Percentiles rank a stretch among this genome's conserved stretches.
These are phyloP conservation scores for Trichonephila clavipes DNA, from an alignment of 1,140 invertebrate genomes.

Conservation along the genomic window DNA sequence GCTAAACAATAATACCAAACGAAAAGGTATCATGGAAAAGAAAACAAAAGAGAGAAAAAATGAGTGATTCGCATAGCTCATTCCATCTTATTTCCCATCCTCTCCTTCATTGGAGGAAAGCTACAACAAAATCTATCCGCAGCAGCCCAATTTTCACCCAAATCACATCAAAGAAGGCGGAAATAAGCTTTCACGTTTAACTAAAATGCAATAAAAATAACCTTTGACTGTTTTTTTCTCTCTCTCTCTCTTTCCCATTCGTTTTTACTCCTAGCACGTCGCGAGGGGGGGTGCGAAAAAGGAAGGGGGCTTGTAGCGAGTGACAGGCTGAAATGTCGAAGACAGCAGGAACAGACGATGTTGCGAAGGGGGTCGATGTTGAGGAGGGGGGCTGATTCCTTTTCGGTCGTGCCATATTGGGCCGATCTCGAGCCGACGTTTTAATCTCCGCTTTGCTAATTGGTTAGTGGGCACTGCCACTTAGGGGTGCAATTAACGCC, in stretches of 20 bases:
- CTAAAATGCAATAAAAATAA: slow-evolving; percentile 66
- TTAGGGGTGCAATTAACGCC: slow-evolving; percentile 73
- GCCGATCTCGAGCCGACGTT: slow-evolving; percentile 71
- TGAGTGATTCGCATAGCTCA: too few species aligned
- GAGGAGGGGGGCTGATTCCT: not conserved
- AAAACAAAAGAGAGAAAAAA: too few species aligned
- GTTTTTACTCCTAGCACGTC: not conserved
- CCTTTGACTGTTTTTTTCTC: slow-evolving; percentile 43
- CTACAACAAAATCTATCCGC: not conserved
- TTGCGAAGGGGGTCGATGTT: too few species aligned
- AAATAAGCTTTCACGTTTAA: slow-evolving; percentile 48
- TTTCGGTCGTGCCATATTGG: slow-evolving; percentile 74
- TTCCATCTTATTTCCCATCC: not conserved
- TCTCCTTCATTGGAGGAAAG: not conserved
- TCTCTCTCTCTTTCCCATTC: not conserved
- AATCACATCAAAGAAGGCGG: slow-evolving; percentile 34
- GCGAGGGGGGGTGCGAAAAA: not conserved
- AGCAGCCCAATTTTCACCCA: slow-evolving; percentile 44
- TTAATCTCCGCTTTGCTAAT: slow-evolving; percentile 76
- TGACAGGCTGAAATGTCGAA: slow-evolving; percentile 17
- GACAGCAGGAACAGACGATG: not conserved
- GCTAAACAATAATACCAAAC: too few species aligned
- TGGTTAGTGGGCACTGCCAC: slow-evolving; percentile 75
- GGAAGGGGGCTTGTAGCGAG: not conserved
- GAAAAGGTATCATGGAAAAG: too few species aligned